phyloP scores from a whole-genome alignment of 2,888 invertebrate species.

The Biston stratarius region DNA sequence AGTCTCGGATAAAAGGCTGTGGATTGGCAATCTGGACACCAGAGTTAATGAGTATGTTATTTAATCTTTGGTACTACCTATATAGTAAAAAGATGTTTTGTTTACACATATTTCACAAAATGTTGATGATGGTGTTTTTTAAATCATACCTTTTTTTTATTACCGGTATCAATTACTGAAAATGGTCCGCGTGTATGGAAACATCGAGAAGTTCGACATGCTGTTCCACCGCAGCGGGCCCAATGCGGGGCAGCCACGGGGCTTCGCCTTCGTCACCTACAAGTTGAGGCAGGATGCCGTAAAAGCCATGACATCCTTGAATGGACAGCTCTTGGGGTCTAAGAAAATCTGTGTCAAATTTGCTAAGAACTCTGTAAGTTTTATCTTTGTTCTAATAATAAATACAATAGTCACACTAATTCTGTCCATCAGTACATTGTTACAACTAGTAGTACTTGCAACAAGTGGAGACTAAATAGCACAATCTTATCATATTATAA shows the following conservation, averaged over 20 bases:
- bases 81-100: neutral
- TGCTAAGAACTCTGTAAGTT: slow-evolving; percentile 88
- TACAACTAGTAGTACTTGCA: no score
- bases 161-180: slow-evolving; percentile 98
- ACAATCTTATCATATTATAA: no score
- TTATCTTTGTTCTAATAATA: neutral
- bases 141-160: slow-evolving; percentile 77
- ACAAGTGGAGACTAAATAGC: no score
- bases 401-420: neutral
- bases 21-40: slow-evolving; percentile 97
- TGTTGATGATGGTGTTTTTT: slow-evolving; percentile 44
- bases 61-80: slow-evolving; percentile 1
- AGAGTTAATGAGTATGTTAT: slow-evolving; percentile 96
- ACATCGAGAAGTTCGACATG: slow-evolving; percentile 98
- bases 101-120: slow-evolving; percentile 4
- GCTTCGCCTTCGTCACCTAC: slow-evolving; percentile 97
- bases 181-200: slow-evolving; percentile 97
- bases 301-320: slow-evolving; percentile 90
- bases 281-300: slow-evolving; percentile 89
- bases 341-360: slow-evolving; percentile 93
- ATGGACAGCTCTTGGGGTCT: slow-evolving; percentile 91
- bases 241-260: slow-evolving; percentile 94
- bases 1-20: slow-evolving; percentile 90
- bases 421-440: neutral
- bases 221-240: slow-evolving; percentile 97